These are phyloP conservation scores for Conger conger DNA, from an alignment of 2,113 vertebrate genomes.

Conservation along the genomic window DNA sequence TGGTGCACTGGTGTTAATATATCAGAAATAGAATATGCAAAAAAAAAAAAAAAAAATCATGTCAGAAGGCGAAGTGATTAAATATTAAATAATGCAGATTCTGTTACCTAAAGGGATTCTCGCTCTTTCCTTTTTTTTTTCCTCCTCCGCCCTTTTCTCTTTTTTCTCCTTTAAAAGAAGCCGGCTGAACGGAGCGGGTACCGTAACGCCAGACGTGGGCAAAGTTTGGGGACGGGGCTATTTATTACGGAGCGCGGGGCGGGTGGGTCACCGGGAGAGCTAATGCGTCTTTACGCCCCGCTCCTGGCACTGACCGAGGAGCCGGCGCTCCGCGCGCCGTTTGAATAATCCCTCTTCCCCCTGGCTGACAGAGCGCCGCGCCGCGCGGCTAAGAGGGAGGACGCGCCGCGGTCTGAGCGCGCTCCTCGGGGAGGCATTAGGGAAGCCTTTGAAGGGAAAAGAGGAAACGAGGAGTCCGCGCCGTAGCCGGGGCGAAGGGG, in stretches of 20 bases:
- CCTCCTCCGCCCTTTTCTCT: conserved; percentile 40
- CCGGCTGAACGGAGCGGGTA: conserved; percentile 58
- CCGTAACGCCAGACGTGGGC: conserved; percentile 47
- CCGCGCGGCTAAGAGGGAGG: conserved; percentile 34
- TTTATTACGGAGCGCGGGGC: conserved; percentile 70
- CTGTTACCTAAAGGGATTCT: conserved; percentile 77
- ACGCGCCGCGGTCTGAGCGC: conserved; percentile 35
- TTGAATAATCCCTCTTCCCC: conserved; percentile 76
- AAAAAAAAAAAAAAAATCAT: conserved; percentile 70
- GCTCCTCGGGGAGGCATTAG: conserved; percentile 50
- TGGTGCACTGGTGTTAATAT: conserved; percentile 74
- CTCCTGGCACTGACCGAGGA: conserved; percentile 68
- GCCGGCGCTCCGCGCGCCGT: conserved; percentile 73
- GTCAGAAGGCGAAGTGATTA: conserved; percentile 74
- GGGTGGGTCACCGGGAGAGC: conserved; percentile 75
- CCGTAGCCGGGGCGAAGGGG: conserved; percentile 53
- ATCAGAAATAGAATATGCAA: conserved; percentile 77
- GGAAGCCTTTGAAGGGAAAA: conserved; percentile 59
- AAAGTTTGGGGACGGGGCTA: conserved; percentile 57
- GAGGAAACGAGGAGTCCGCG: conserved; percentile 40
- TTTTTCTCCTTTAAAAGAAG: conserved; percentile 63
- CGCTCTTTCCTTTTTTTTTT: conserved; percentile 61
- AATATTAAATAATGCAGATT: conserved; percentile 81
- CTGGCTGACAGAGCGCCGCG: conserved; percentile 55
- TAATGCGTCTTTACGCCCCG: conserved; percentile 69